Base-by-base conservation (phyloP, 1,140 invertebrate genomes). In the Drosophila nasuta region DNA sequence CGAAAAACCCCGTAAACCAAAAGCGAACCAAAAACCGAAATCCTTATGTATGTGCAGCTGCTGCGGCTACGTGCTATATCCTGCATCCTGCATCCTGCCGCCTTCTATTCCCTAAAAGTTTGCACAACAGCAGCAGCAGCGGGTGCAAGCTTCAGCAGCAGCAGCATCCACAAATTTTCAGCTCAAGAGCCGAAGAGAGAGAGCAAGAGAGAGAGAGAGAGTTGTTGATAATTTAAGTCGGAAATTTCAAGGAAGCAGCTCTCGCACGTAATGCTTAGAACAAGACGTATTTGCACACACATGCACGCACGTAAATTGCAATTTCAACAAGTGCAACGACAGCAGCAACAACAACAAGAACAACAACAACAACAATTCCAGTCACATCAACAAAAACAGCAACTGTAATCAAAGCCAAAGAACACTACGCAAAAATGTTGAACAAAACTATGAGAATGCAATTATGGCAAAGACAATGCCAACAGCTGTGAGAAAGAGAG, bases 201-300 rank as follows among this genome's bases (percentile, higher is more conserved):
- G 25, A 52, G 33, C 11, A 1, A 0, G 15, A 15, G 15, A 15
- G 1, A 15, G 15, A 17, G 30, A 38, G 30, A 72, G 76, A 68
- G 64, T 78, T 76, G 85, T 87, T 89, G 85, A 89, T 89, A 89
- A 89, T 89, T 89, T 89, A 85, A 85, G 85, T 85, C 81, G 85
- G 85, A 89, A 85, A 89, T 89, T 89, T 89, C 75, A 87, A 81
- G 82, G 71, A 86, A 83, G 33, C 72, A 56, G 51, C 58, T 70
- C 52, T 38, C 41, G 69, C 69, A 85, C 82, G 82, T 86, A 86
- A 87, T 65, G 56, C 54, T 72, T 59, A 72, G 63, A 71, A 59
- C 52, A 54, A 76, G 67, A 72, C 45, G 64, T 45, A 58, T 69
- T 54, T 46, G 17, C 49, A 62, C 66, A 56, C 17, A 69, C 35